Conservation (phyloP, 92 coral and sea anemone species). For the Palythoa grandis region DNA sequence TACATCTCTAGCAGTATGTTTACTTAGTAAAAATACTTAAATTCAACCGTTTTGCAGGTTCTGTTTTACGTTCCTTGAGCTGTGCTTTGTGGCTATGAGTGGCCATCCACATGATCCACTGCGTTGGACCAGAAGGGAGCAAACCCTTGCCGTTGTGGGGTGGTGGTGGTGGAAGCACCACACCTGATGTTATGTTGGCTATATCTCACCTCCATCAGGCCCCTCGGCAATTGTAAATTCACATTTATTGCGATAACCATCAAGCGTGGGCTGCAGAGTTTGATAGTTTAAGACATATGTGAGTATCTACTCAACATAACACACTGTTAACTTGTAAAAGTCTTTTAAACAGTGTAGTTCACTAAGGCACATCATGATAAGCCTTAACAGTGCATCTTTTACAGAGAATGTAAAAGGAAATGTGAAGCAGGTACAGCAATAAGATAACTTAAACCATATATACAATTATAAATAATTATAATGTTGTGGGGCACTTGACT, state of each 20-base stretch:
- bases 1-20: background rate
- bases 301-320: conserved; percentile 2
- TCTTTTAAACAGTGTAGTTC: background rate
- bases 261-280: conserved; percentile 83
- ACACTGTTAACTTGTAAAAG: background rate
- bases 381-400: background rate
- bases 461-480: no score
- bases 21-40: background rate
- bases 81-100: conserved; percentile 22
- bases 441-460: no score
- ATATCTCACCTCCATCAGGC: conserved; percentile 88
- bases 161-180: conserved; percentile 48
- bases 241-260: conserved; percentile 99
- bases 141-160: conserved; percentile 29
- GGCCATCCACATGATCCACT: conserved; percentile 32
- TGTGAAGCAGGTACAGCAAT: no score
- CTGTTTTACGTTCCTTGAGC: conserved; percentile 16
- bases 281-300: conserved; percentile 20
- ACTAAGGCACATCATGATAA: background rate
- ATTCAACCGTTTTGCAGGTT: conserved; percentile 23
- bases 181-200: conserved; percentile 43
- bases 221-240: conserved; percentile 97
- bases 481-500: no score
- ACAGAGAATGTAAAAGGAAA: no score
- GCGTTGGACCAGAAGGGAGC: conserved; percentile 33